A percentile compares a stretch with the other conserved stretches of the same genome.
Evolutionary conservation across 2,888 invertebrate species (phyloP).

Genomic region (Cryptocephalus moraei): DNA sequence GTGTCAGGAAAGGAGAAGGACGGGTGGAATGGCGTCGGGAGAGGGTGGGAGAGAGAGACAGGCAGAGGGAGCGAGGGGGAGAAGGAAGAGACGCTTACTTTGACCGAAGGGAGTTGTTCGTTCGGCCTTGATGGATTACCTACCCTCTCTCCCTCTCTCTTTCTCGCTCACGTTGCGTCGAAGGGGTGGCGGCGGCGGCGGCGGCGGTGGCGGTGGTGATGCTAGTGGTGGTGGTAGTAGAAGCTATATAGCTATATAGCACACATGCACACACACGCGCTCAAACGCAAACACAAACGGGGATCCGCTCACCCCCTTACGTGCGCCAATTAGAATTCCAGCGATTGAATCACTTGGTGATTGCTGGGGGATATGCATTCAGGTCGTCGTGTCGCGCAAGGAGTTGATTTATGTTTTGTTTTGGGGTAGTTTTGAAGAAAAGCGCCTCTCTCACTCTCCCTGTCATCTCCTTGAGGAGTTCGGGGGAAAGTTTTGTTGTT

Average conservation of each 20-base stretch:
- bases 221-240: slow-evolving; percentile 1
- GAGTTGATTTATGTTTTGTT: slow-evolving; percentile 11
- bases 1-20: slow-evolving; percentile 38
- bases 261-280: too few relatives aligned
- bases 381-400: too few relatives aligned
- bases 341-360: slow-evolving; percentile 35
- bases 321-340: slow-evolving; percentile 35
- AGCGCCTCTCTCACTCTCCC: too few relatives aligned
- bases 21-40: slow-evolving; percentile 22
- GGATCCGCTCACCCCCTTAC: slow-evolving; percentile 34
- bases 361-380: slow-evolving; percentile 17
- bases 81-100: slow-evolving; percentile 42
- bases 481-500: too few relatives aligned
- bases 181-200: slow-evolving; percentile 30
- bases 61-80: slow-evolving; percentile 31
- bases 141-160: slow-evolving; percentile 36
- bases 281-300: slow-evolving; percentile 9
- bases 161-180: too few relatives aligned
- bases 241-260: neutral
- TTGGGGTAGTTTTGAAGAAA: slow-evolving; percentile 8
- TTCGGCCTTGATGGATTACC: slow-evolving; percentile 41
- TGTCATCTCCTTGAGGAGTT: too few relatives aligned
- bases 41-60: slow-evolving; percentile 32
- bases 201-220: neutral
- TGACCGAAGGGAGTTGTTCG: slow-evolving; percentile 42